Percentiles rank a stretch among this genome's conserved stretches.
Conservation (phyloP, 1,140 invertebrate genomes). For the Episyrphus balteatus region DNA sequence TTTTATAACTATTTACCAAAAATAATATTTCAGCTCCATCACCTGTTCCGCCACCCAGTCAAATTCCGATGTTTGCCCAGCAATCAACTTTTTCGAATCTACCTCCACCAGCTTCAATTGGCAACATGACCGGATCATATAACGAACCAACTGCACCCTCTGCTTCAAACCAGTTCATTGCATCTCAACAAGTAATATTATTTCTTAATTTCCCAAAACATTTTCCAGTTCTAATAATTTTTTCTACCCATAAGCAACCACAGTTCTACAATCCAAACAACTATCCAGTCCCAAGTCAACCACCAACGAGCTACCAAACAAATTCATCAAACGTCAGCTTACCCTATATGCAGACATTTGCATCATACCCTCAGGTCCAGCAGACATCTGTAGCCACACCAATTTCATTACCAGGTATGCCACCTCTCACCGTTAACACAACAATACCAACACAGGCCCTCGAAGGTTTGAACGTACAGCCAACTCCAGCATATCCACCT, state of each 20-base stretch:
- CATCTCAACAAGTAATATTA: constrained; percentile 24
- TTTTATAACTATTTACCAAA: too few species aligned
- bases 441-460: constrained; percentile 41
- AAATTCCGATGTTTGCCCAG: constrained; percentile 12
- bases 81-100: constrained; percentile 2
- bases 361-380: constrained; percentile 34
- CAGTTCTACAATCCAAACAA: constrained; percentile 24
- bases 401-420: constrained; percentile 66
- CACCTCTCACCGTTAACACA: constrained; percentile 68
- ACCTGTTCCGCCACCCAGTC: constrained; percentile 4
- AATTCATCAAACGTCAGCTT: too few species aligned
- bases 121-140: constrained; percentile 10
- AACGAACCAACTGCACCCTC: constrained; percentile 11
- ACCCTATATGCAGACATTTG: constrained; percentile 17
- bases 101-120: constrained; percentile 5
- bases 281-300: constrained; percentile 21
- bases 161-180: constrained; percentile 5
- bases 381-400: constrained; percentile 46
- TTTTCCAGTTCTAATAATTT: constrained; percentile 9
- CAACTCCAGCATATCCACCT: too few species aligned
- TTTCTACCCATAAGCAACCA: constrained; percentile 14
- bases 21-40: not conserved
- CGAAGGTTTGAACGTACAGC: too few species aligned
- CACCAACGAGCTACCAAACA: constrained; percentile 15
- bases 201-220: constrained; percentile 7